A percentile compares a stretch with the other conserved stretches of the same genome.
These are phyloP conservation scores for Oryzias sinensis DNA, from an alignment of 2,797 vertebrate genomes.

Conservation along the genomic window DNA sequence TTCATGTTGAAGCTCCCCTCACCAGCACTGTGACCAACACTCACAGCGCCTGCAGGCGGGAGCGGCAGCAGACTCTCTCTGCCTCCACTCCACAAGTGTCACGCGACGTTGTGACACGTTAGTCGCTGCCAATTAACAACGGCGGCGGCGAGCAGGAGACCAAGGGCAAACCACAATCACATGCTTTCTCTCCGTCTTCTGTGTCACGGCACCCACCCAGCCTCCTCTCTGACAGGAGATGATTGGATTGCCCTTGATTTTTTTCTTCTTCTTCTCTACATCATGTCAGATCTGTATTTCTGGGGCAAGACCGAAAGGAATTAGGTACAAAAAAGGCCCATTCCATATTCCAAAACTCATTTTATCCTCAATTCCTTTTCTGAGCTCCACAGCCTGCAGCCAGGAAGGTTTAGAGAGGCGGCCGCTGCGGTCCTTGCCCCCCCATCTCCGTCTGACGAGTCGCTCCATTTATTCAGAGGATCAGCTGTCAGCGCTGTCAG, in stretches of 20 bases:
- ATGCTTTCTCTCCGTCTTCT: neutral
- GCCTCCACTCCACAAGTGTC: conserved; percentile 5
- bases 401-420: conserved; percentile 24
- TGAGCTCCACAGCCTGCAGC: conserved; percentile 48
- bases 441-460: conserved; percentile 36
- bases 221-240: conserved; percentile 38
- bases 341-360: conserved; percentile 63
- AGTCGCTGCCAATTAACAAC: conserved; percentile 33
- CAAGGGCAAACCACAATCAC: conserved; percentile 8
- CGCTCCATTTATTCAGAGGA: conserved; percentile 63
- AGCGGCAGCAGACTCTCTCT: conserved; percentile 21
- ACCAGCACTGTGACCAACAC: neutral
- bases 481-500: conserved; percentile 64
- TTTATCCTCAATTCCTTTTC: conserved; percentile 45
- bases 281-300: conserved; percentile 62
- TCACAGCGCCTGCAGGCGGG: conserved; percentile 3
- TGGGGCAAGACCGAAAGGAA: conserved; percentile 59
- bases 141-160: conserved; percentile 8
- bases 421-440: conserved; percentile 25
- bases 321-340: conserved; percentile 58
- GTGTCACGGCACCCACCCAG: conserved; percentile 19
- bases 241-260: conserved; percentile 51
- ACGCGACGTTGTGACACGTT: conserved; percentile 15
- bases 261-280: conserved; percentile 4
- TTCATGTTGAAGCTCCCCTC: neutral